Percentiles rank a stretch among this genome's conserved stretches.
Evolutionary conservation across 2,888 invertebrate species (phyloP).

Genomic region (Octodonta nipae): DNA sequence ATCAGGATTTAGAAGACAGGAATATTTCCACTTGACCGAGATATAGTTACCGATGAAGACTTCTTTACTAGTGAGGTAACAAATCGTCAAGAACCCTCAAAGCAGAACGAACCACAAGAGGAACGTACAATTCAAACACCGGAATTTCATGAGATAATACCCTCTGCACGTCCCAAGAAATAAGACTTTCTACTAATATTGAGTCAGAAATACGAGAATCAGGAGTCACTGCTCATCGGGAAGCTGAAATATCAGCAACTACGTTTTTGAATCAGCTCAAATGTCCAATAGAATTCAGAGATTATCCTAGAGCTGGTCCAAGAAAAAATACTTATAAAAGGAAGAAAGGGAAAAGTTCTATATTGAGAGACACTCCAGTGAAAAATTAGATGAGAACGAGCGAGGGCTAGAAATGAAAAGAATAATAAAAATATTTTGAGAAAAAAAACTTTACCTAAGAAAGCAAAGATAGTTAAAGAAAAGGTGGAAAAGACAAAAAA

Average conservation of each 20-base stretch:
- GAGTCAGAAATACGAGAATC: too few relatives aligned
- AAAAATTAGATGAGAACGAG: neutral
- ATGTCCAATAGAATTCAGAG: neutral
- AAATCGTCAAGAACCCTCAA: neutral
- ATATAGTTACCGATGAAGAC: constrained; percentile 3
- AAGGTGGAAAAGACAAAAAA: neutral
- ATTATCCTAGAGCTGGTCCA: neutral
- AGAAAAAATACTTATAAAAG: neutral
- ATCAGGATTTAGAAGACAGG: constrained; percentile 3
- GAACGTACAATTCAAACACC: too few relatives aligned
- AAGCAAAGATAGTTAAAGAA: neutral
- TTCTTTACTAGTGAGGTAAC: constrained; percentile 1
- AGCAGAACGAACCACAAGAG: too few relatives aligned
- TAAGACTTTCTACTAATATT: too few relatives aligned
- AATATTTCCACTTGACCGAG: constrained; percentile 3
- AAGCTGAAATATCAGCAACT: too few relatives aligned
- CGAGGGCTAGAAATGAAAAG: neutral
- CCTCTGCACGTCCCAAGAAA: too few relatives aligned
- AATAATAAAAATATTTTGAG: neutral
- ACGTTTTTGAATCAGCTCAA: neutral
- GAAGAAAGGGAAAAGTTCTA: neutral
- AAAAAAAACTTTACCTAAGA: too few relatives aligned
- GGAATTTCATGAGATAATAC: too few relatives aligned
- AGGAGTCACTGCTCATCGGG: too few relatives aligned
- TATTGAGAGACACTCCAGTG: constrained; percentile 1